Evolutionary conservation across 2,113 vertebrate species (phyloP).

Genomic region (Cryptomyrus ogoouensis): DNA sequence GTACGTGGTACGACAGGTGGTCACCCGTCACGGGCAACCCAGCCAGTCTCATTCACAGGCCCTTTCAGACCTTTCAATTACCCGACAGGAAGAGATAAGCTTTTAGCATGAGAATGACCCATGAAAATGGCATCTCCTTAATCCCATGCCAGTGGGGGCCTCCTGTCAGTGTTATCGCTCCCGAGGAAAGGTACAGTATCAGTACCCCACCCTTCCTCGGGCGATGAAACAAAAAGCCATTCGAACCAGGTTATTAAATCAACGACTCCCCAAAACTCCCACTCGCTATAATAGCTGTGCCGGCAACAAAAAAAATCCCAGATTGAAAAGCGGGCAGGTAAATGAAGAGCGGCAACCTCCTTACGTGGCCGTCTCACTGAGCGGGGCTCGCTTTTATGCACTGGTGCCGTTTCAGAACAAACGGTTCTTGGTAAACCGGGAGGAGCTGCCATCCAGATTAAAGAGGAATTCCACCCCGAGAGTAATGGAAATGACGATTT

Average conservation of each 20-base stretch:
- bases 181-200: background rate
- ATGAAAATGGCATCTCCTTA: background rate
- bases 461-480: background rate
- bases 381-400: background rate
- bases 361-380: background rate
- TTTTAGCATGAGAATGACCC: constrained; percentile 6
- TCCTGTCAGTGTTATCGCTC: background rate
- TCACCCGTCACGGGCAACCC: background rate
- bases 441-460: background rate
- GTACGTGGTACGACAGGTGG: background rate
- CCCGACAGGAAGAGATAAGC: background rate
- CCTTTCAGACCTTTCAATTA: background rate
- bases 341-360: background rate
- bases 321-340: background rate
- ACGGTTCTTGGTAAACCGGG: background rate
- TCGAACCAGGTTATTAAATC: constrained; percentile 12
- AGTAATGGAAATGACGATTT: background rate
- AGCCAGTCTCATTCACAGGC: background rate
- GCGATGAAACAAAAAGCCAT: background rate
- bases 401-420: background rate
- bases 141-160: background rate
- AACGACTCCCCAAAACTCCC: background rate
- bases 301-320: background rate
- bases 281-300: background rate
- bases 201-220: background rate